A percentile compares a stretch with the other conserved stretches of the same genome.
These are phyloP conservation scores for Pantherophis guttatus DNA, from an alignment of 2,113 vertebrate species.

Conservation along the genomic window DNA sequence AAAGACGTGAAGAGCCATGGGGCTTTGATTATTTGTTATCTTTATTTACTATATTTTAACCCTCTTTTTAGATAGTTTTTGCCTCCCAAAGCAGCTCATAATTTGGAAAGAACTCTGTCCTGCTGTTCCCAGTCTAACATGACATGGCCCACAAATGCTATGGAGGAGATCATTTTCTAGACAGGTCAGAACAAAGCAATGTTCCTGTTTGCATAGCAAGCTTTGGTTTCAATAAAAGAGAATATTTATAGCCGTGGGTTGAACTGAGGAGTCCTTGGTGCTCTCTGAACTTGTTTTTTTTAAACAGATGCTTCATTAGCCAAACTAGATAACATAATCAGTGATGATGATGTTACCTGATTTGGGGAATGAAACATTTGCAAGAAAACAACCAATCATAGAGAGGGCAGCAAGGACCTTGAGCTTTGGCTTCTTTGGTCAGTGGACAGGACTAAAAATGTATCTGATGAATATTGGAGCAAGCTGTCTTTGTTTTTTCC, in stretches of 20 bases:
- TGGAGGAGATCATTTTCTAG: not conserved
- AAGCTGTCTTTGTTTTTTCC: not conserved
- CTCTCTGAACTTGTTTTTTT: not conserved
- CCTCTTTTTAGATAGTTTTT: not conserved
- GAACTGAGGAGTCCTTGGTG: not conserved
- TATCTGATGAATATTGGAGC: not conserved
- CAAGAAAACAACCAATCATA: not conserved
- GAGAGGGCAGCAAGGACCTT: not conserved
- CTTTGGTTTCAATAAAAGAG: not conserved
- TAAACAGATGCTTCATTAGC: not conserved
- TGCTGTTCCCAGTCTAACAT: not conserved
- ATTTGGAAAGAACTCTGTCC: not conserved
- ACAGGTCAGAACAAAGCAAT: not conserved
- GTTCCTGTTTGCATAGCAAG: not conserved
- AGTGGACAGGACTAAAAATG: not conserved
- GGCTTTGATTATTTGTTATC: not conserved
- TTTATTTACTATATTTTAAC: not conserved
- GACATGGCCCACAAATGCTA: not conserved
- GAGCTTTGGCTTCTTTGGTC: not conserved
- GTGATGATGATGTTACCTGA: not conserved
- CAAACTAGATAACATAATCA: not conserved
- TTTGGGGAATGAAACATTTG: not conserved
- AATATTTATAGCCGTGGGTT: not conserved
- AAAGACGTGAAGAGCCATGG: not conserved
- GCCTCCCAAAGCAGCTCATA: not conserved